Conservation (phyloP, 2,113 vertebrate genomes). For the Bungarus multicinctus region DNA sequence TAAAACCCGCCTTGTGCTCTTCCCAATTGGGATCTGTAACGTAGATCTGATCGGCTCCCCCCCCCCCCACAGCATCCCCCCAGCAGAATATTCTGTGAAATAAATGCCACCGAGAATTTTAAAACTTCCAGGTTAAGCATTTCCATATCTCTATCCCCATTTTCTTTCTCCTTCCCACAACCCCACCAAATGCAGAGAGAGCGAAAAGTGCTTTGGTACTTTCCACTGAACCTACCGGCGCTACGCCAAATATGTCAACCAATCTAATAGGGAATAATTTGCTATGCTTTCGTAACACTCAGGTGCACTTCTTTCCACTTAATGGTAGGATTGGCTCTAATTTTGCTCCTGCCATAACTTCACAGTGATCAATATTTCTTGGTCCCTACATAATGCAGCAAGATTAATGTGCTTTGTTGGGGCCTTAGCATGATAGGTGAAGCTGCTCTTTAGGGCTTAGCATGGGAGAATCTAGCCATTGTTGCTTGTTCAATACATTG, state of each 20-base stretch:
- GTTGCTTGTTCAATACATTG: neutral
- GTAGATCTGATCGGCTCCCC: too few relatives aligned
- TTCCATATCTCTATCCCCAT: too few relatives aligned
- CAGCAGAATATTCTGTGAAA: neutral
- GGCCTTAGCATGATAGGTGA: neutral
- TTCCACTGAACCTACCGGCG: neutral
- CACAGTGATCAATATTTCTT: neutral
- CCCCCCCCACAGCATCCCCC: neutral
- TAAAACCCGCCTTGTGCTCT: neutral
- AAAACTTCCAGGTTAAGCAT: neutral
- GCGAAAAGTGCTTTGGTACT: neutral
- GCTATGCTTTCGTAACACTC: neutral
- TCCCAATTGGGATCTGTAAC: neutral
- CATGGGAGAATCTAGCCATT: neutral
- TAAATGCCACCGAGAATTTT: neutral
- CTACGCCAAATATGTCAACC: neutral
- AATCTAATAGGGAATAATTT: neutral
- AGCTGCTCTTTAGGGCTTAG: neutral
- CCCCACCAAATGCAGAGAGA: neutral
- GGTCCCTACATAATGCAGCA: neutral
- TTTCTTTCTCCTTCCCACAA: neutral
- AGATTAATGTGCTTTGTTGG: neutral
- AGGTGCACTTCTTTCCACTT: neutral
- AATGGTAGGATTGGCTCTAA: neutral
- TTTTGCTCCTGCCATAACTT: neutral